A percentile compares a stretch with the other conserved stretches of the same genome.
phyloP scores from a whole-genome alignment of 1,140 invertebrate genomes.

The Brachionus plicatilis region DNA sequence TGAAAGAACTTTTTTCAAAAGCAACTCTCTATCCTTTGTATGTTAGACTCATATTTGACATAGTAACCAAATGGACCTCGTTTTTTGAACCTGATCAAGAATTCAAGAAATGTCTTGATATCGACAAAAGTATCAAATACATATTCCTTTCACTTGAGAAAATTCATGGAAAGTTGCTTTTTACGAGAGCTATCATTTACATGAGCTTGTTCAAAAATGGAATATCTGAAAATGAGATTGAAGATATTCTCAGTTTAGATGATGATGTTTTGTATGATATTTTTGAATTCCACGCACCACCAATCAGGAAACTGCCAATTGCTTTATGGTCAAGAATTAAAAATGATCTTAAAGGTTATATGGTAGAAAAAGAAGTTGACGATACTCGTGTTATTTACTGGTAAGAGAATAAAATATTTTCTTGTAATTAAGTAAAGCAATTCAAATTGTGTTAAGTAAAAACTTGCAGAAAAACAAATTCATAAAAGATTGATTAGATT shows the following conservation, averaged over 20 bases:
- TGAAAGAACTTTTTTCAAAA: neutral
- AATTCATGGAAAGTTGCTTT: neutral
- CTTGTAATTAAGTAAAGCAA: too few relatives aligned
- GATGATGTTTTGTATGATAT: conserved; percentile 50
- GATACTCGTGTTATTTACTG: conserved; percentile 44
- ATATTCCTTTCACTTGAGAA: neutral
- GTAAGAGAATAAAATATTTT: neutral
- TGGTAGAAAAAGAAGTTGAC: conserved; percentile 62
- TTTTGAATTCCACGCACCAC: conserved; percentile 42
- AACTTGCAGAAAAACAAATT: too few relatives aligned
- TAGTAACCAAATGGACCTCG: neutral
- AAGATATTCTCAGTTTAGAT: conserved; percentile 50
- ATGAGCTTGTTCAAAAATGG: conserved; percentile 21
- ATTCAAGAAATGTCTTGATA: neutral
- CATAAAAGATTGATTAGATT: too few relatives aligned
- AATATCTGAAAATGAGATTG: conserved; percentile 48
- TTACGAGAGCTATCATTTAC: neutral
- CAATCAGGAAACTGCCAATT: conserved; percentile 45
- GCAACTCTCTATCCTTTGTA: neutral
- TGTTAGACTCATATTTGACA: conserved; percentile 29
- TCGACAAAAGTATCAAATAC: neutral
- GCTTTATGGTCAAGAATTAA: conserved; percentile 65
- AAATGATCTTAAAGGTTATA: conserved; percentile 63
- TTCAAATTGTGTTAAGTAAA: too few relatives aligned
- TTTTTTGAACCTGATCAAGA: neutral